phyloP scores from a whole-genome alignment of 2,797 vertebrate genomes.

The Eulemur coronatus region DNA sequence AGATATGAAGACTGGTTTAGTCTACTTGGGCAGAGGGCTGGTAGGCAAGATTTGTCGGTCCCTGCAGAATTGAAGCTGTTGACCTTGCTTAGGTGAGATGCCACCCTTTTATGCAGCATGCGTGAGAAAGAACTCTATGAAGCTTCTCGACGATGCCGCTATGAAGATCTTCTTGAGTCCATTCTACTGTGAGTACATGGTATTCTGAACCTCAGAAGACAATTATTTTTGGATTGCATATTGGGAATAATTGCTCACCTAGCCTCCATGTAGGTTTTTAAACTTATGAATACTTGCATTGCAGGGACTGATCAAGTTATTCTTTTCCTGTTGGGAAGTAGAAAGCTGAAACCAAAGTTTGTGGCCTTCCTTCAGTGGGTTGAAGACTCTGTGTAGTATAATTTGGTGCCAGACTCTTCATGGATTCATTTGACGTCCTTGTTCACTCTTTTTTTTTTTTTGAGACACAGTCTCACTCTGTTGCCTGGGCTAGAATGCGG shows the following conservation, averaged over 20 bases:
- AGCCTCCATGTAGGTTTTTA: too few relatives aligned
- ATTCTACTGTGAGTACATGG: rapidly evolving
- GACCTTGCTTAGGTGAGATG: background rate
- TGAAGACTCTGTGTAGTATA: background rate
- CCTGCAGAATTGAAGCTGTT: rapidly evolving
- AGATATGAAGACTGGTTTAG: too few relatives aligned
- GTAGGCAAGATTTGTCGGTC: rapidly evolving
- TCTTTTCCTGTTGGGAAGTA: background rate
- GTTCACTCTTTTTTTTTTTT: background rate
- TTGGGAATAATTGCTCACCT: too few relatives aligned
- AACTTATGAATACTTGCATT: rapidly evolving
- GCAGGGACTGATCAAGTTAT: rapidly evolving
- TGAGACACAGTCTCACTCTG: too few relatives aligned
- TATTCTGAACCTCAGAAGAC: background rate
- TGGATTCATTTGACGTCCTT: background rate
- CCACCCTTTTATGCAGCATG: rapidly evolving
- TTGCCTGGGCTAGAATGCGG: too few relatives aligned
- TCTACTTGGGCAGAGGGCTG: too few relatives aligned
- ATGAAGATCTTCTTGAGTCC: rapidly evolving
- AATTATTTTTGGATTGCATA: rapidly evolving
- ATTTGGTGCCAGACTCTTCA: background rate
- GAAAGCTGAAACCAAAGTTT: background rate
- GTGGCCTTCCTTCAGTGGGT: rapidly evolving
- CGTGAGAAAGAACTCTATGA: rapidly evolving
- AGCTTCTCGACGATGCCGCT: rapidly evolving